Conservation (phyloP, 2,113 vertebrate genomes). For the Platichthys flesus region DNA sequence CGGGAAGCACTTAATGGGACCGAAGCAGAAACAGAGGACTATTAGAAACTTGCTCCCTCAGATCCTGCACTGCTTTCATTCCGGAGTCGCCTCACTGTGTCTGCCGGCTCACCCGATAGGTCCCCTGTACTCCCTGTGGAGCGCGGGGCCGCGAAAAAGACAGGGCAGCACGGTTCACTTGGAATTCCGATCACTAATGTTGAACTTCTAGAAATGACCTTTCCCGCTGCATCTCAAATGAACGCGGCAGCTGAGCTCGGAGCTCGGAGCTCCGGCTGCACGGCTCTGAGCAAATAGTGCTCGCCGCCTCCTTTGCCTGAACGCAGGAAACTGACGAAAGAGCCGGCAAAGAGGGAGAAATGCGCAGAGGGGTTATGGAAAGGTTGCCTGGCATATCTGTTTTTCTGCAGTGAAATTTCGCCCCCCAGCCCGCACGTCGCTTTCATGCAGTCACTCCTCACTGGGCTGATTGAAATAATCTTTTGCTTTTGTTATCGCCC, state of each 20-base stretch:
- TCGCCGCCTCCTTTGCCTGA: constrained; percentile 35
- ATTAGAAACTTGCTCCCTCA: constrained; percentile 18
- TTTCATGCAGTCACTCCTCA: constrained; percentile 23
- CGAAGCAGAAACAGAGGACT: neutral
- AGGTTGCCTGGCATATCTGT: constrained; percentile 53
- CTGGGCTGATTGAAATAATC: neutral
- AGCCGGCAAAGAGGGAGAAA: constrained; percentile 57
- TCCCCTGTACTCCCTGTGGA: constrained; percentile 20
- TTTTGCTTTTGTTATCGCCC: neutral
- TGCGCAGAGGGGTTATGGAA: constrained; percentile 50
- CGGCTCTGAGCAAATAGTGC: constrained; percentile 62
- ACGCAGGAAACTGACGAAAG: constrained; percentile 53
- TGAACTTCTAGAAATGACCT: constrained; percentile 79
- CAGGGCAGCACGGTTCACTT: constrained; percentile 63
- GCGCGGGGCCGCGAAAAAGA: constrained; percentile 28
- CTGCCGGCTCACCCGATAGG: constrained; percentile 12
- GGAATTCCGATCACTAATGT: constrained; percentile 79
- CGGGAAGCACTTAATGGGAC: constrained; percentile 21
- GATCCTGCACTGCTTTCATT: constrained; percentile 16
- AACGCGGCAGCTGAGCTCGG: constrained; percentile 55
- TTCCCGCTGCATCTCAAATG: constrained; percentile 70
- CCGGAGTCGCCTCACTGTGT: neutral
- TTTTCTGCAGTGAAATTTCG: constrained; percentile 44
- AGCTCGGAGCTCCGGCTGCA: constrained; percentile 27
- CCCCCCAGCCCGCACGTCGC: constrained; percentile 45